Evolutionary conservation across 2,888 invertebrate species (phyloP).

Genomic region (Cyaniris semiargus): DNA sequence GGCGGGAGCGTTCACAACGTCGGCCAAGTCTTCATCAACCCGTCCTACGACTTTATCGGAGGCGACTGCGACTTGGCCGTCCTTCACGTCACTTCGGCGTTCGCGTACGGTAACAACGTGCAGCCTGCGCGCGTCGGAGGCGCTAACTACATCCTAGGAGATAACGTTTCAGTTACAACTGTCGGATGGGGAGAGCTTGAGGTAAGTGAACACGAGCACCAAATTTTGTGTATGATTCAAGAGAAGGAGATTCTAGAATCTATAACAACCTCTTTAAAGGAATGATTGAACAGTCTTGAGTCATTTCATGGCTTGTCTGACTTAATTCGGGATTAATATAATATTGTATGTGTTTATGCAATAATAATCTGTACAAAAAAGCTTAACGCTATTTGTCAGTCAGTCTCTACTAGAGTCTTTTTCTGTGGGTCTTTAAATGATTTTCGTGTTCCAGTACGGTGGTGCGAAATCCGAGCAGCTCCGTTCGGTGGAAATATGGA

Average conservation of each 20-base stretch:
- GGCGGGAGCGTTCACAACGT: constrained; percentile 42
- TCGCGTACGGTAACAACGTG: constrained; percentile 42
- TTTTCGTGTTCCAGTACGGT: constrained; percentile 43
- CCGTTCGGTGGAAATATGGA: constrained; percentile 49
- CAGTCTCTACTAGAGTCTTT: too few species aligned
- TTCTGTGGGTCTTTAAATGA: too few species aligned
- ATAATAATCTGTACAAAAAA: too few species aligned
- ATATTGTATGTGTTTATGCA: too few species aligned
- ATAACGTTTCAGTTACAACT: constrained; percentile 52
- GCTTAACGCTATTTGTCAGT: too few species aligned
- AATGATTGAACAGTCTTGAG: too few species aligned
- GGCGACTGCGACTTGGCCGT: constrained; percentile 52
- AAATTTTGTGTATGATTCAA: neutral
- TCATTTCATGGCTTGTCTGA: too few species aligned
- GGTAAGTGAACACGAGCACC: constrained; percentile 23
- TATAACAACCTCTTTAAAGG: too few species aligned
- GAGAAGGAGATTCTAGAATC: too few species aligned
- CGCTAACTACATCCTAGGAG: constrained; percentile 48
- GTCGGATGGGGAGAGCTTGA: constrained; percentile 52
- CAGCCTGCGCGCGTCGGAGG: constrained; percentile 50
- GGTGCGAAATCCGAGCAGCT: constrained; percentile 47
- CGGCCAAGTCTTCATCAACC: constrained; percentile 43
- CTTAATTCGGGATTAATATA: too few species aligned
- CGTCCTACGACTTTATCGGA: constrained; percentile 43
- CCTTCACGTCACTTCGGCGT: constrained; percentile 43